Conservation (phyloP, 1,140 invertebrate genomes). For the Batillaria attramentaria region DNA sequence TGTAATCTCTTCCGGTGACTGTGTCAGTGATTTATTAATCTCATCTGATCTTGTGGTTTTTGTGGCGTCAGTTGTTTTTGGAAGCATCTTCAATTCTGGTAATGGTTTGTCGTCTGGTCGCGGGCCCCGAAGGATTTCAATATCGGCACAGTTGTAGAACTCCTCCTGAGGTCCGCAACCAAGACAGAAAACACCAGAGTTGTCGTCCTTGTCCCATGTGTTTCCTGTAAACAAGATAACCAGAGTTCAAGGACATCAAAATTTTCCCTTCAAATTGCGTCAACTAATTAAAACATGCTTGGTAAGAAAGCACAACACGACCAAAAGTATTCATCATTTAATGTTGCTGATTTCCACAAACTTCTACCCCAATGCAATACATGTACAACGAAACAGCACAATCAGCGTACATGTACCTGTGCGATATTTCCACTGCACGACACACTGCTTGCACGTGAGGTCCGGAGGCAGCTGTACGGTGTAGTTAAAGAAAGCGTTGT, state of each 20-base stretch:
- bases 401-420: constrained; percentile 79
- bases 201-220: constrained; percentile 54
- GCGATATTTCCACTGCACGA: constrained; percentile 92
- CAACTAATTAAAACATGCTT: no score
- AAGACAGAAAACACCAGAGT: constrained; percentile 43
- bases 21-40: no score
- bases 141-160: constrained; percentile 49
- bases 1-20: no score
- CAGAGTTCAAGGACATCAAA: no score
- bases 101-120: constrained; percentile 7
- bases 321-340: no score
- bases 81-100: background rate
- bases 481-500: constrained; percentile 52
- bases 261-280: no score
- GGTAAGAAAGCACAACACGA: no score
- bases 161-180: constrained; percentile 55
- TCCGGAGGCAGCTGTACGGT: constrained; percentile 80
- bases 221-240: constrained; percentile 50
- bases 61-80: background rate
- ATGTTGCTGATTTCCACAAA: no score
- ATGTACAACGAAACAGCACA: no score
- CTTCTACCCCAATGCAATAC: no score
- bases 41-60: background rate
- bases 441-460: constrained; percentile 88
- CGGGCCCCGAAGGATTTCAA: constrained; percentile 33